phyloP scores from a whole-genome alignment of 1,140 invertebrate genomes.

The Drosophila yakuba region DNA sequence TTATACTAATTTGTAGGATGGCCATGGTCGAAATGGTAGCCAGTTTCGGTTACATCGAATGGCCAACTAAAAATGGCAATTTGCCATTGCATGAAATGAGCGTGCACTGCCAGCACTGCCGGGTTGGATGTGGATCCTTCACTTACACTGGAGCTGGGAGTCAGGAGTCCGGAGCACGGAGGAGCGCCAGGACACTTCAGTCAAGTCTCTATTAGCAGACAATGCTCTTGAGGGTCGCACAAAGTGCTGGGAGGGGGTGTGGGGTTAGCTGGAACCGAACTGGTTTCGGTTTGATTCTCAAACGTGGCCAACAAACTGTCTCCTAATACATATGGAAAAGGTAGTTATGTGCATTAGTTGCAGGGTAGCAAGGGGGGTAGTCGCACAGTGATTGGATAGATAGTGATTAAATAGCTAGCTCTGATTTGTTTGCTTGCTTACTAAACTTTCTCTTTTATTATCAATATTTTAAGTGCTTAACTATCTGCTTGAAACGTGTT shows the following conservation, averaged over 20 bases:
- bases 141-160: not conserved
- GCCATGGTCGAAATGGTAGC: constrained; percentile 68
- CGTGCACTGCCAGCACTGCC: constrained; percentile 20
- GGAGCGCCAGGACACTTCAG: constrained; percentile 57
- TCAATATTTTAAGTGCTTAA: no score
- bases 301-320: constrained; percentile 39
- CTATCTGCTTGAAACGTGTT: no score
- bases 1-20: constrained; percentile 84
- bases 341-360: constrained; percentile 51
- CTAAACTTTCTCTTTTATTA: no score
- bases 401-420: no score
- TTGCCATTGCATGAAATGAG: constrained; percentile 73
- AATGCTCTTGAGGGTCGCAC: constrained; percentile 53
- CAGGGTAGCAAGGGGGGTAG: not conserved
- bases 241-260: not conserved
- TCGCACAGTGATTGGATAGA: no score
- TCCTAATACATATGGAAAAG: constrained; percentile 66
- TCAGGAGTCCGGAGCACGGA: not conserved
- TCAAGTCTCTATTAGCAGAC: constrained; percentile 84
- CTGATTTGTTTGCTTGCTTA: no score
- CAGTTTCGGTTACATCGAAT: constrained; percentile 82
- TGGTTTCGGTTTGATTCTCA: constrained; percentile 42
- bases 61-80: constrained; percentile 81
- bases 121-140: constrained; percentile 8
- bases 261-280: constrained; percentile 5